A percentile compares a stretch with the other conserved stretches of the same genome.
phyloP scores from a whole-genome alignment of 1,140 invertebrate genomes.

The Pseudobourletiella spinata region DNA sequence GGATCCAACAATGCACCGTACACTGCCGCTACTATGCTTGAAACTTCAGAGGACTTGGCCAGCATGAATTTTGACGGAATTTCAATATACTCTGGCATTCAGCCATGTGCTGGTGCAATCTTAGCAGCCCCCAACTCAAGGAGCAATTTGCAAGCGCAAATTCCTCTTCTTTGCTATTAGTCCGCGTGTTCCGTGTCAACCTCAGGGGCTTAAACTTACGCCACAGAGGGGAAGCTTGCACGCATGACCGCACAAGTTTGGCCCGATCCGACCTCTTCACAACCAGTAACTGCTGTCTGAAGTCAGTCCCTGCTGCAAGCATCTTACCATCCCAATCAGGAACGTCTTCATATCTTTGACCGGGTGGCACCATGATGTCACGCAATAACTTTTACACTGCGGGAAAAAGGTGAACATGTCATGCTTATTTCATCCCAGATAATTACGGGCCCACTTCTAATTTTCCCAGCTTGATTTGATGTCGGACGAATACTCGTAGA shows the following conservation, averaged over 20 bases:
- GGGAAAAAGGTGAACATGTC: no score
- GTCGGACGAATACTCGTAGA: no score
- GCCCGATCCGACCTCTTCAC: neutral
- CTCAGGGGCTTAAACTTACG: neutral
- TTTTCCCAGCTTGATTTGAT: no score
- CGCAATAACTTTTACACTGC: no score
- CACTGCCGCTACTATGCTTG: neutral
- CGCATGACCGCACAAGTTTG: constrained; percentile 5
- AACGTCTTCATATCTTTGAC: no score
- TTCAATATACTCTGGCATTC: constrained; percentile 9
- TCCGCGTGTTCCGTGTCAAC: constrained; percentile 12
- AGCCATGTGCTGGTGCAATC: neutral
- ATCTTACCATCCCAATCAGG: no score
- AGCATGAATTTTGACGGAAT: constrained; percentile 10
- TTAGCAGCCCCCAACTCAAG: no score
- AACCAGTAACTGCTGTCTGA: constrained; percentile 25
- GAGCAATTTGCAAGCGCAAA: no score
- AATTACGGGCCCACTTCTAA: no score
- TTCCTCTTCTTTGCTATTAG: neutral
- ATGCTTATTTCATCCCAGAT: no score
- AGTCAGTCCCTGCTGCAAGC: no score
- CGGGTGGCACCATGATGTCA: no score
- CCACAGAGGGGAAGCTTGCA: constrained; percentile 6
- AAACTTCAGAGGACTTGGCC: neutral
- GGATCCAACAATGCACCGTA: neutral